Conservation (phyloP, 2,888 invertebrate genomes). For the Tetragonisca angustula region DNA sequence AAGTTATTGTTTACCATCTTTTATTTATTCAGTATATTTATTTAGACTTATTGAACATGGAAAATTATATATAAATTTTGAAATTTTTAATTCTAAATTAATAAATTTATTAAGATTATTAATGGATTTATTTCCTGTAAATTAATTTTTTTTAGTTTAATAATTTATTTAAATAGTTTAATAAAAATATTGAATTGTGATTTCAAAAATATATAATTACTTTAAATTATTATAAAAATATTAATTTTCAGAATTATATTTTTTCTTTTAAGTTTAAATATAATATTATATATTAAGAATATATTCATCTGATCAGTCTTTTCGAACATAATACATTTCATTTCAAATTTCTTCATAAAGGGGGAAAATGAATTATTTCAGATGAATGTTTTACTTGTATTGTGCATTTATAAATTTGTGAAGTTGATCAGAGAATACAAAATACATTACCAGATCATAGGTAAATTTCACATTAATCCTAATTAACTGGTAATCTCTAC, state of each 20-base stretch:
- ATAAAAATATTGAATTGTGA: conserved; percentile 87
- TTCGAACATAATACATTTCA: too few species aligned
- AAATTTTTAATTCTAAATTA: neutral
- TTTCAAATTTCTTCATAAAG: too few species aligned
- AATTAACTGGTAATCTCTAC: too few species aligned
- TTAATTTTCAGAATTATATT: neutral
- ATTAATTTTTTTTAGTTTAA: conserved; percentile 86
- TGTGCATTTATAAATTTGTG: too few species aligned
- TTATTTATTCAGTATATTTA: neutral
- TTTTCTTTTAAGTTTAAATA: too few species aligned
- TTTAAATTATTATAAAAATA: neutral
- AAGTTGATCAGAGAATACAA: too few species aligned
- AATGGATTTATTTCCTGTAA: conserved; percentile 87
- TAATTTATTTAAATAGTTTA: conserved; percentile 87
- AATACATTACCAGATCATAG: too few species aligned
- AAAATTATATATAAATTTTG: neutral
- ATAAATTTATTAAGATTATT: conserved; percentile 85
- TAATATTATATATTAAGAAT: too few species aligned
- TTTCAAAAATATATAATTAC: neutral
- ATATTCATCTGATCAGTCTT: too few species aligned
- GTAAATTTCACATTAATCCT: too few species aligned
- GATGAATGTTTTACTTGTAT: too few species aligned
- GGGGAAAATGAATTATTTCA: too few species aligned
- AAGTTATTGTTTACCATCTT: neutral
- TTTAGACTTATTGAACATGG: neutral